Percentiles rank a stretch among this genome's conserved stretches.
phyloP scores from a whole-genome alignment of 2,797 vertebrate genomes.

The Benthosema pterotum region DNA sequence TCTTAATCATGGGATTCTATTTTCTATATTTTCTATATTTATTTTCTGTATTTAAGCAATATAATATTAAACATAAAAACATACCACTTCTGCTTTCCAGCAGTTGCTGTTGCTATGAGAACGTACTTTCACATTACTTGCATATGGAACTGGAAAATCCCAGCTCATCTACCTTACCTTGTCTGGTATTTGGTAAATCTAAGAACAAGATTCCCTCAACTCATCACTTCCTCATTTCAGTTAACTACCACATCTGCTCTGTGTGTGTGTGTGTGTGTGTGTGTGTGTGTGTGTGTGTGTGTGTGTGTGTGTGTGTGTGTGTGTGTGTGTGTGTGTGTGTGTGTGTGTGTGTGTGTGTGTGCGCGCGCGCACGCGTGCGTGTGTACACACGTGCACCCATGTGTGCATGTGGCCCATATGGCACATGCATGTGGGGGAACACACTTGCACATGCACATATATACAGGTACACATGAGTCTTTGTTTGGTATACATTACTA shows the following conservation, averaged over 20 bases:
- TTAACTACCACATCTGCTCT: neutral
- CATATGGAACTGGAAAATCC: constrained; percentile 36
- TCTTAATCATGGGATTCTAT: too few relatives aligned
- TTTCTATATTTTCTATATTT: too few relatives aligned
- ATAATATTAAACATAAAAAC: too few relatives aligned
- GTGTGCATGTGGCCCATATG: too few relatives aligned
- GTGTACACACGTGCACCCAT: neutral
- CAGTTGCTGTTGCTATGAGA: neutral
- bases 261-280: neutral
- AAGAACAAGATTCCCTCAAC: too few relatives aligned
- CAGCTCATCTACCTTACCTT: constrained; percentile 13
- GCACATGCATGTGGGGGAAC: neutral
- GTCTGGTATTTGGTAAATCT: neutral
- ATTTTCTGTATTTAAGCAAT: too few relatives aligned
- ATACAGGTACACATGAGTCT: neutral
- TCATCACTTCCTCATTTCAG: too few relatives aligned
- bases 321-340: too few relatives aligned
- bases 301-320: neutral
- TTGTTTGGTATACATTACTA: neutral
- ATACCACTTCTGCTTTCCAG: too few relatives aligned
- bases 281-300: neutral
- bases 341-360: too few relatives aligned
- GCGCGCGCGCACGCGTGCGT: neutral
- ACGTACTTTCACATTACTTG: neutral
- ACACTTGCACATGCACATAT: too few relatives aligned